These are phyloP conservation scores for Lomographa bimaculata DNA, from an alignment of 2,888 invertebrate species.

Conservation along the genomic window DNA sequence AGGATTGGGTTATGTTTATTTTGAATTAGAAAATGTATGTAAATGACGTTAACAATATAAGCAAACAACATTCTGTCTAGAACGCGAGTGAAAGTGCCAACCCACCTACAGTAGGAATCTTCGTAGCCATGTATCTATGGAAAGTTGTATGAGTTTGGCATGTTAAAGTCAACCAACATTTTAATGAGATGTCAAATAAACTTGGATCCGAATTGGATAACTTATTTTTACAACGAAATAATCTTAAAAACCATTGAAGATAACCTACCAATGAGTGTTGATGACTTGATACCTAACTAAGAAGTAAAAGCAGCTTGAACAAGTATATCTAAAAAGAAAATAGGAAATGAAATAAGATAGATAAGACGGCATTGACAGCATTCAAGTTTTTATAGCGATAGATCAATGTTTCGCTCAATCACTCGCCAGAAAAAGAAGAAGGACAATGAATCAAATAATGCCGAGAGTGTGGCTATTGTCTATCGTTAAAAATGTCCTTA, in stretches of 20 bases:
- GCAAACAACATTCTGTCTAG: slow-evolving; percentile 32
- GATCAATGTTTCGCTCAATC: no score
- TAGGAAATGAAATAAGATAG: slow-evolving; percentile 16
- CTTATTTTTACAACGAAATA: no score
- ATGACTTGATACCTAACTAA: no score
- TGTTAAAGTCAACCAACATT: slow-evolving; percentile 1
- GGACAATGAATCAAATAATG: no score
- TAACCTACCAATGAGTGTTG: no score
- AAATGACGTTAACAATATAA: slow-evolving; percentile 23
- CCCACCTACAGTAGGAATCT: slow-evolving; percentile 26
- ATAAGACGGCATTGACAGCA: slow-evolving; percentile 3
- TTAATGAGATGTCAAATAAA: slow-evolving; percentile 3
- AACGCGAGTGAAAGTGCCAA: slow-evolving; percentile 41
- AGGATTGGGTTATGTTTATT: slow-evolving; percentile 14
- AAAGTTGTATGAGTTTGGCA: slow-evolving; percentile 24
- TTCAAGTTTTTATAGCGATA: slow-evolving; percentile 3
- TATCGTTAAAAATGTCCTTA: no score
- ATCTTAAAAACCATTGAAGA: no score
- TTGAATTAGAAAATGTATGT: slow-evolving; percentile 19
- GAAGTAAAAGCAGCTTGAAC: slow-evolving; percentile 22
- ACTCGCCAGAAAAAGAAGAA: no score
- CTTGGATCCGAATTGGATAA: no score
- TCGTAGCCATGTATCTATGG: slow-evolving; percentile 22
- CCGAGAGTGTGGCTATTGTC: no score
- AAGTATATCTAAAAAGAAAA: slow-evolving; percentile 8